Conservation (phyloP, 2,888 invertebrate genomes). For the Nymphalis polychloros region DNA sequence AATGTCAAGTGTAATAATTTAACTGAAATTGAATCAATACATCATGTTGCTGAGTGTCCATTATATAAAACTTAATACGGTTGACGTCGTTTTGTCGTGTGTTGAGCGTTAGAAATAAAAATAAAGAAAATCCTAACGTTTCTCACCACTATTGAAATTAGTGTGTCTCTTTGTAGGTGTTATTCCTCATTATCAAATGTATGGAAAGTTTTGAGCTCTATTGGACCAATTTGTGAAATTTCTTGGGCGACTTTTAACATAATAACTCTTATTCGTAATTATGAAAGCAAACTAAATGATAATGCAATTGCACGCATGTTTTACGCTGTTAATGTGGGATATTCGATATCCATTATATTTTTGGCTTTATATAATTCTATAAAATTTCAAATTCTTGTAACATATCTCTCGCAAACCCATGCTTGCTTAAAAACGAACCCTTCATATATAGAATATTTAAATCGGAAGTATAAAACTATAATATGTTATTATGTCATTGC, state of each 20-base stretch:
- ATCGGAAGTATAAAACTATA: background rate
- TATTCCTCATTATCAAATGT: background rate
- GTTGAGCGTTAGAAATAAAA: background rate
- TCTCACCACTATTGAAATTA: background rate
- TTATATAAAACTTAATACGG: no score
- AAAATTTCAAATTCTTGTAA: background rate
- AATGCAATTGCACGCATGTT: background rate
- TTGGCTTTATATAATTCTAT: constrained; percentile 3
- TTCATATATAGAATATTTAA: background rate
- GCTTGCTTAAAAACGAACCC: background rate
- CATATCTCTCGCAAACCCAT: background rate
- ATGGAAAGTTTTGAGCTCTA: background rate
- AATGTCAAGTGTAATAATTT: no score
- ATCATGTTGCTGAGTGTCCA: no score
- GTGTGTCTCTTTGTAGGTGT: background rate
- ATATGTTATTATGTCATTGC: background rate
- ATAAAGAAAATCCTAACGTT: background rate
- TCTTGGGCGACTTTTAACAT: background rate
- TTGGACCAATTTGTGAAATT: background rate
- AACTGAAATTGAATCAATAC: no score
- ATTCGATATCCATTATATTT: constrained; percentile 4
- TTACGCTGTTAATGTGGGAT: background rate
- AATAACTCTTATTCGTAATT: background rate
- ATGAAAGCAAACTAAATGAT: background rate
- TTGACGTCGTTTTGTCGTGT: background rate